Evolutionary conservation across 2,888 invertebrate species (phyloP).

Genomic region (Agrochola lota): DNA sequence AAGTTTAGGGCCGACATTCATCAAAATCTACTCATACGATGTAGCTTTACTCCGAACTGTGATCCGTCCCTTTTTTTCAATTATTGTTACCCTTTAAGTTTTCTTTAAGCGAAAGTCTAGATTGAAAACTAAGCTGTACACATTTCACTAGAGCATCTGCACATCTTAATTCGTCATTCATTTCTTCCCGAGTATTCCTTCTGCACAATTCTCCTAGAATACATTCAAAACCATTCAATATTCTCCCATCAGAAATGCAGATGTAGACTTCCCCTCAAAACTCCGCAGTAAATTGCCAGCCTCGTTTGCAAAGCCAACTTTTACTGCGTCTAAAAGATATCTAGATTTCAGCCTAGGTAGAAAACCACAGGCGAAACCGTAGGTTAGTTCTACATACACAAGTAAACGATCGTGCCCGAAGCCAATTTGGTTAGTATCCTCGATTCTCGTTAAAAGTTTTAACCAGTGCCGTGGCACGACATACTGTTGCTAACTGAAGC

Average conservation of each 20-base stretch:
- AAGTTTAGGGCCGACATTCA: no score
- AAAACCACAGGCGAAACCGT: slow-evolving; percentile 38
- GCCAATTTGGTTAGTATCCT: slow-evolving; percentile 60
- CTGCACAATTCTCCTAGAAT: neutral
- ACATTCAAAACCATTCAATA: neutral
- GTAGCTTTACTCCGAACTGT: neutral
- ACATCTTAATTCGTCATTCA: neutral
- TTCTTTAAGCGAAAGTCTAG: neutral
- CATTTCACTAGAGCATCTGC: neutral
- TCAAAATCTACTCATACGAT: no score
- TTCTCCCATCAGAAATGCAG: slow-evolving; percentile 11
- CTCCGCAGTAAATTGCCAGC: neutral
- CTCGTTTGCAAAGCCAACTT: slow-evolving; percentile 40
- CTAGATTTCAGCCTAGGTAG: slow-evolving; percentile 42
- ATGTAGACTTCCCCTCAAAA: neutral
- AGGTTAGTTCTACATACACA: slow-evolving; percentile 33
- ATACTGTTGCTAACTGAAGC: slow-evolving; percentile 16
- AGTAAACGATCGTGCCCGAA: slow-evolving; percentile 54
- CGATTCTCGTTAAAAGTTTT: slow-evolving; percentile 67
- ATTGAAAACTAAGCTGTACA: neutral
- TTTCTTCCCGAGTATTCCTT: neutral
- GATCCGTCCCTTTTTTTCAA: no score
- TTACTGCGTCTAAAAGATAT: slow-evolving; percentile 39
- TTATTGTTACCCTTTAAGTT: neutral
- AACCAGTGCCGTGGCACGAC: slow-evolving; percentile 44